Base-by-base conservation (phyloP, 1,140 invertebrate species). In the Megalopta genalis region DNA sequence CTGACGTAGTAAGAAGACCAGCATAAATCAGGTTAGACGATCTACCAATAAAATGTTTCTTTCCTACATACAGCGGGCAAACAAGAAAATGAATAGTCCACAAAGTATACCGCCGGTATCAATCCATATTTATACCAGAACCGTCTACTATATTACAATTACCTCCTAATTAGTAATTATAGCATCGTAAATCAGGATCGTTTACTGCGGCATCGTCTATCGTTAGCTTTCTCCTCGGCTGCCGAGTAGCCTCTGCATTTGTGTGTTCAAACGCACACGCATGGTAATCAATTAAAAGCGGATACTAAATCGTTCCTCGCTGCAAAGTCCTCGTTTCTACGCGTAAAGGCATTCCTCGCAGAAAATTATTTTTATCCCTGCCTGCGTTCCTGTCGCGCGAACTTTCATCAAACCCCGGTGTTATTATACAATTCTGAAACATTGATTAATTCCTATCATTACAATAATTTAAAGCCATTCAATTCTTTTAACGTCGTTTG, bases 141-240 rank as follows among this genome's bases (percentile, higher is more conserved):
- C 62, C 27, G 21, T 73, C 66, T 72, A 73, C 62, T 84, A 82
- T 78, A 88, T 87, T 85, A 84, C 77, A 80, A 88, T 89, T 88
- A 84, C 66, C 73, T 80, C 71, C 79, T 88, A 87, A 86, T 87
- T 88, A 87, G 66, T 81, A 81, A 87, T 87, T 87, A 88, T 63
- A 76, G 82, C 81, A 42, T 52, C 79, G 68, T 88, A 87, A 88
- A 88, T 88, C 80, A 86, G 63, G 60, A 86, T 88, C 77, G 70
- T 87, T 86, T 83, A 85, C 76, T 77, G 73, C 81, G 9, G 60
- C 52, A 68, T 60, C 27, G 46, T 32, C 66, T 80, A 75, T 80
- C 66, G 62, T 60, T 60, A 27, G 14, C 63, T 52, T 52, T 49
- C 54, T 54, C 54, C 62, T 82, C 52, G 21, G 54, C 46, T 76